Conservation (phyloP, 2,797 vertebrate species). For the Lithobates pipiens region DNA sequence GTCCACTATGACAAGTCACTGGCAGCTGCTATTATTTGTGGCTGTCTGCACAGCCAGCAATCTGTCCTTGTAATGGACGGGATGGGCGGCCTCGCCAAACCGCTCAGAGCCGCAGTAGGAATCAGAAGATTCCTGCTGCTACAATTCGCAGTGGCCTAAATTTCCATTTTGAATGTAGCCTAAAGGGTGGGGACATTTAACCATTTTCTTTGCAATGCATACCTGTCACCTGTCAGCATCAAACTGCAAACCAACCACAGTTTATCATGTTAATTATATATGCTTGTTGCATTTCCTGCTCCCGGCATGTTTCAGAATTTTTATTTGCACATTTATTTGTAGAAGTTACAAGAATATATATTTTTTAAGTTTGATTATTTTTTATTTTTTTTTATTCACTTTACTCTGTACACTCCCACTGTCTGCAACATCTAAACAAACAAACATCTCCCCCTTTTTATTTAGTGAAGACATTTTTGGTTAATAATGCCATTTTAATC, state of each 20-base stretch:
- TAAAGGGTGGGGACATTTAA: not conserved
- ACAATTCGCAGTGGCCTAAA: no score
- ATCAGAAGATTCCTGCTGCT: no score
- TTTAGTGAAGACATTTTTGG: constrained; percentile 64
- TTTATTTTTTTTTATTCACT: constrained; percentile 37
- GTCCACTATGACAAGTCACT: no score
- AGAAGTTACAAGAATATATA: constrained; percentile 70
- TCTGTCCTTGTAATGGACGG: no score
- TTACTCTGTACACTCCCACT: constrained; percentile 67
- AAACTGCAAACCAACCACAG: constrained; percentile 69
- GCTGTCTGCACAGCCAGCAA: no score
- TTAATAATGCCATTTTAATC: constrained; percentile 28
- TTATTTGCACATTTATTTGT: constrained; percentile 74
- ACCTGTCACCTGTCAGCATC: constrained; percentile 12
- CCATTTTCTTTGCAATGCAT: constrained; percentile 31
- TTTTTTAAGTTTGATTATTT: constrained; percentile 57
- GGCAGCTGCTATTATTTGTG: no score
- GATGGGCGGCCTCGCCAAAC: no score
- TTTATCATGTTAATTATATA: constrained; percentile 74
- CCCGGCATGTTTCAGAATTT: constrained; percentile 71
- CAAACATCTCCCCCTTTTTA: constrained; percentile 63
- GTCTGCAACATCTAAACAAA: constrained; percentile 76
- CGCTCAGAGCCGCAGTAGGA: no score
- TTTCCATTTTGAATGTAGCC: no score
- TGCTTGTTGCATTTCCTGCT: constrained; percentile 67